These are phyloP conservation scores for Apomyelois bistriatella DNA, from an alignment of 2,888 invertebrate genomes.

Conservation along the genomic window DNA sequence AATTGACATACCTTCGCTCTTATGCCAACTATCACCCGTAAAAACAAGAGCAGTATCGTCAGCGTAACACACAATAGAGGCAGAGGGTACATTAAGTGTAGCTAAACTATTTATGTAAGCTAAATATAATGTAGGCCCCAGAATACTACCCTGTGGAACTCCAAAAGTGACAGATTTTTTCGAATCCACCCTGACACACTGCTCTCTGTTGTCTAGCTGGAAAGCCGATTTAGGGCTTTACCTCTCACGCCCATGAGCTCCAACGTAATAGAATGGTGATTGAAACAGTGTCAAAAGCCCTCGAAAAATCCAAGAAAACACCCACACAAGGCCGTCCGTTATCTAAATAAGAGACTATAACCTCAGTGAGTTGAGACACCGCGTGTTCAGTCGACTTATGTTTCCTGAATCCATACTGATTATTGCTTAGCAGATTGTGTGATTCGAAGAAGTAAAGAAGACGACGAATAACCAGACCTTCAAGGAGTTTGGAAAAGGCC, in stretches of 20 bases:
- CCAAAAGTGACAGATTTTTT: conserved; percentile 1
- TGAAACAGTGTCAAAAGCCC: conserved; percentile 19
- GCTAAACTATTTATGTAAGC: conserved; percentile 14
- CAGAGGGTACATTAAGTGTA: not conserved
- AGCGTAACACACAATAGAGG: not conserved
- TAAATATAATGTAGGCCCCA: conserved; percentile 15
- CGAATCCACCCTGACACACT: conserved; percentile 12
- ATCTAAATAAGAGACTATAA: not conserved
- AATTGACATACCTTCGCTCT: not conserved
- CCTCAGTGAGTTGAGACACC: not conserved
- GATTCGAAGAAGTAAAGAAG: conserved; percentile 12
- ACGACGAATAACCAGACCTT: conserved; percentile 13
- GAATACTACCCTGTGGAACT: too few species aligned
- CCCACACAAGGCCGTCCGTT: not conserved
- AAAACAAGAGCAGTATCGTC: conserved; percentile 15
- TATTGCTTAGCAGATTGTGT: not conserved
- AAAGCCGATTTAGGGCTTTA: conserved; percentile 13
- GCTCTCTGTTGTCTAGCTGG: conserved; percentile 13
- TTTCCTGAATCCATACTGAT: conserved; percentile 18
- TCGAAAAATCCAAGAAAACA: conserved; percentile 13
- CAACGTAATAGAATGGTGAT: conserved; percentile 16
- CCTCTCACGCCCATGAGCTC: conserved; percentile 18
- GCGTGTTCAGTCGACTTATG: conserved; percentile 13
- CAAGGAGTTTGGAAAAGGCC: conserved; percentile 14
- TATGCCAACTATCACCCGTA: conserved; percentile 1